Evolutionary conservation across 2,797 vertebrate species (phyloP).

Genomic region (Columba guinea): DNA sequence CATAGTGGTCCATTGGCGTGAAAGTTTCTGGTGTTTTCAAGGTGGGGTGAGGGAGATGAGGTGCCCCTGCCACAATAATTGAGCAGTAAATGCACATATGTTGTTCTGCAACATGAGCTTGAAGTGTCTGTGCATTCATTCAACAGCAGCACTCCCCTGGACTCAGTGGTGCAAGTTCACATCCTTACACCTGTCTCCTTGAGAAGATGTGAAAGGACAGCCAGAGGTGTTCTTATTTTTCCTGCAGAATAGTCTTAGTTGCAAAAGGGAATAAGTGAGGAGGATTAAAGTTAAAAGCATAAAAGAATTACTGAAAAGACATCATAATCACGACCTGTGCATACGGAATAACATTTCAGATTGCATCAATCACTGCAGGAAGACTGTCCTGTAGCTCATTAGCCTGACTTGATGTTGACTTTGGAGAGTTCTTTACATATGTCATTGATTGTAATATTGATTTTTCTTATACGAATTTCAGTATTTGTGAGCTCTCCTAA

Average conservation of each 20-base stretch:
- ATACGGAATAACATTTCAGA: not conserved
- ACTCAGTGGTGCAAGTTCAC: not conserved
- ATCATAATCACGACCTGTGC: not conserved
- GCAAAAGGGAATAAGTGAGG: not conserved
- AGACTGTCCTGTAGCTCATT: not conserved
- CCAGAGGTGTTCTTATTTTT: not conserved
- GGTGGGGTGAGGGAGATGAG: no score
- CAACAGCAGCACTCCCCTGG: not conserved
- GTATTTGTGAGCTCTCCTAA: slow-evolving; percentile 1
- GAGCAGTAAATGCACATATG: not conserved
- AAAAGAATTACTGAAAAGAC: not conserved
- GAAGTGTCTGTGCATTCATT: not conserved
- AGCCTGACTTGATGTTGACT: not conserved
- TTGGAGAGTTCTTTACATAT: not conserved
- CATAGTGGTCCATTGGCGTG: no score
- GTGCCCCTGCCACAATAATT: no score
- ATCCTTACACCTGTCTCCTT: not conserved
- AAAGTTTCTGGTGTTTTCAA: no score
- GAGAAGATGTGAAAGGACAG: not conserved
- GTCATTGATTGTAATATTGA: slow-evolving; percentile 44
- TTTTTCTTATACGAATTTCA: slow-evolving; percentile 23
- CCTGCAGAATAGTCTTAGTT: not conserved
- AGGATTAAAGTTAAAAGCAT: not conserved
- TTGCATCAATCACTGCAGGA: not conserved
- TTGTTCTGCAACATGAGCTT: not conserved